Percentiles rank a stretch among this genome's conserved stretches.
Conservation (phyloP, 2,797 vertebrate species). For the Avahi laniger region DNA sequence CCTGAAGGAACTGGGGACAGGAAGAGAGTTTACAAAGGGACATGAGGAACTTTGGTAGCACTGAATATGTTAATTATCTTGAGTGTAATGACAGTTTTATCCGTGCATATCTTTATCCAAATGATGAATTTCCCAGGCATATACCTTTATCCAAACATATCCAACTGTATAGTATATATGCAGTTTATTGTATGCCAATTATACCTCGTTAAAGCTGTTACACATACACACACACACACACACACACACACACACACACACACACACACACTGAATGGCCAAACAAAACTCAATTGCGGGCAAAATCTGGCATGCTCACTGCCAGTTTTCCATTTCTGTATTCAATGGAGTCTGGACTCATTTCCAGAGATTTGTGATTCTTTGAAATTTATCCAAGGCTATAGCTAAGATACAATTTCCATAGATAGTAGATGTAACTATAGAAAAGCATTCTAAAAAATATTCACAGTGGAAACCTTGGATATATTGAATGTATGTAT, state of each 20-base stretch:
- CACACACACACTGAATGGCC: background rate
- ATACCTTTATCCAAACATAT: background rate
- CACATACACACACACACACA: background rate
- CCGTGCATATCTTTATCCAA: background rate
- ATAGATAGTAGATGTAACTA: background rate
- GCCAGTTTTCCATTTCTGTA: constrained; percentile 13
- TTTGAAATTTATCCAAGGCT: constrained; percentile 43
- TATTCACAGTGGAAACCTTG: background rate
- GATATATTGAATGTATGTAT: background rate
- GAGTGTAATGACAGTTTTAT: background rate
- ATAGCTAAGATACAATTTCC: constrained; percentile 24
- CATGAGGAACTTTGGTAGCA: background rate
- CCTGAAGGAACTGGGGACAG: background rate
- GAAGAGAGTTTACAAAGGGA: background rate
- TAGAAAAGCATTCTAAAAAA: constrained; percentile 16
- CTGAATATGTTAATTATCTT: background rate
- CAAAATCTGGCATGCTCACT: background rate
- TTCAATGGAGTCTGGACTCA: constrained; percentile 37
- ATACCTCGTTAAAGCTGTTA: background rate
- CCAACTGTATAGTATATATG: background rate
- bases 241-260: background rate
- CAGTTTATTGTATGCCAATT: background rate
- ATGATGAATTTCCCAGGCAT: background rate
- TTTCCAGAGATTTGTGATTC: background rate
- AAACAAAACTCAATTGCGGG: background rate